Conservation (phyloP, 23 tunicate genomes). For the Ascidia mentula region DNA sequence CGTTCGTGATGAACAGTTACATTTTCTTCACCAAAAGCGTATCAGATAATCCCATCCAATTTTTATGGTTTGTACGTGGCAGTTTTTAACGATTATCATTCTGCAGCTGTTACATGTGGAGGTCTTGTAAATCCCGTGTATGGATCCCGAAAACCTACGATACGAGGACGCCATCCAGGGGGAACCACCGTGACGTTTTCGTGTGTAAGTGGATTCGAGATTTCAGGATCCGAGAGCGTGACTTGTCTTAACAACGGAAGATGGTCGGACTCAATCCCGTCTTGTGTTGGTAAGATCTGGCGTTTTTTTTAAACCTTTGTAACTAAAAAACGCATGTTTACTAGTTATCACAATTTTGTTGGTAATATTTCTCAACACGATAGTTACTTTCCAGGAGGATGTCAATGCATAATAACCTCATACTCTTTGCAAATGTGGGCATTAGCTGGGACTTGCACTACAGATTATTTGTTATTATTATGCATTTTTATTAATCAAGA, state of each 20-base stretch:
- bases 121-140: background rate
- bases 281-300: slow-evolving; percentile 31
- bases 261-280: slow-evolving; percentile 11
- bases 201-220: slow-evolving; percentile 30
- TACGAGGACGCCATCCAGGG: slow-evolving; percentile 1
- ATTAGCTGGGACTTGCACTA: background rate
- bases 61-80: too few species aligned
- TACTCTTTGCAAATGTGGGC: background rate
- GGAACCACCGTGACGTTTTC: slow-evolving; percentile 22
- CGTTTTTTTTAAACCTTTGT: background rate
- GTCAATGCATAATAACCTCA: background rate
- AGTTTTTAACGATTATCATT: background rate
- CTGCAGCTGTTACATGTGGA: background rate
- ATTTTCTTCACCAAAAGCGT: too few species aligned
- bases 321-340: background rate
- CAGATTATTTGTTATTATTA: background rate
- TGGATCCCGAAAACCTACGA: background rate
- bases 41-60: too few species aligned
- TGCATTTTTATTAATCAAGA: slow-evolving; percentile 13
- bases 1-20: too few species aligned
- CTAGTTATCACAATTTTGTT: background rate
- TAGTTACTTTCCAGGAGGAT: background rate
- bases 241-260: background rate
- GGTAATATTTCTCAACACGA: background rate
- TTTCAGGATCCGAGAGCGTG: background rate